Evolutionary conservation across 2,888 invertebrate genomes (phyloP).

Genomic region (Parnassius glacialis): DNA sequence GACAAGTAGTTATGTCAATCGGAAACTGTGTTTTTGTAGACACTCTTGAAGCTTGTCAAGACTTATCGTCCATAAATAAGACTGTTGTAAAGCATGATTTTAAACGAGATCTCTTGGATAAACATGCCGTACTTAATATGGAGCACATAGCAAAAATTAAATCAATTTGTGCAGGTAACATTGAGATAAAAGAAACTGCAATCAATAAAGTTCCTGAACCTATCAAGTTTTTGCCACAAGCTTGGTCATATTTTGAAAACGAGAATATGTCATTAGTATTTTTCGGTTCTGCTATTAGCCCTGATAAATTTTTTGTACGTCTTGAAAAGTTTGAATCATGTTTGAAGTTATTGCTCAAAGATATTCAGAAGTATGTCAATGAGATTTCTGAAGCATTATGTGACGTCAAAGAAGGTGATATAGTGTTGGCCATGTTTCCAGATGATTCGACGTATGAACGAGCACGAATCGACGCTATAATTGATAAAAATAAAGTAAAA

Average conservation of each 20-base stretch:
- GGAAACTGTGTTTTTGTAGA: slow-evolving; percentile 84
- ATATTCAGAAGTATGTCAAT: slow-evolving; percentile 58
- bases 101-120: slow-evolving; percentile 70
- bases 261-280: slow-evolving; percentile 60
- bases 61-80: slow-evolving; percentile 70
- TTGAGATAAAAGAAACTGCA: slow-evolving; percentile 28
- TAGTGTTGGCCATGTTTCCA: slow-evolving; percentile 75
- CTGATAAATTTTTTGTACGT: slow-evolving; percentile 74
- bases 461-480: slow-evolving; percentile 62
- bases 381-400: slow-evolving; percentile 39
- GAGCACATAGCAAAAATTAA: slow-evolving; percentile 73
- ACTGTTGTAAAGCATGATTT: slow-evolving; percentile 78
- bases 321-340: slow-evolving; percentile 67
- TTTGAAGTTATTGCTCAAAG: slow-evolving; percentile 55
- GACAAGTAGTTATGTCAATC: slow-evolving; percentile 78
- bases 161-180: slow-evolving; percentile 59
- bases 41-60: slow-evolving; percentile 80
- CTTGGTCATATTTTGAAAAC: slow-evolving; percentile 77
- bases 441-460: slow-evolving; percentile 66
- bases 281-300: slow-evolving; percentile 65
- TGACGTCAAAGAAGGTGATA: slow-evolving; percentile 56
- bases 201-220: slow-evolving; percentile 33
- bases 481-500: slow-evolving; percentile 59
- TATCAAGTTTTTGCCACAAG: slow-evolving; percentile 36
- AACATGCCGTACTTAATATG: slow-evolving; percentile 60